Conservation (phyloP, 2,888 invertebrate species). For the Tinea pellionella region DNA sequence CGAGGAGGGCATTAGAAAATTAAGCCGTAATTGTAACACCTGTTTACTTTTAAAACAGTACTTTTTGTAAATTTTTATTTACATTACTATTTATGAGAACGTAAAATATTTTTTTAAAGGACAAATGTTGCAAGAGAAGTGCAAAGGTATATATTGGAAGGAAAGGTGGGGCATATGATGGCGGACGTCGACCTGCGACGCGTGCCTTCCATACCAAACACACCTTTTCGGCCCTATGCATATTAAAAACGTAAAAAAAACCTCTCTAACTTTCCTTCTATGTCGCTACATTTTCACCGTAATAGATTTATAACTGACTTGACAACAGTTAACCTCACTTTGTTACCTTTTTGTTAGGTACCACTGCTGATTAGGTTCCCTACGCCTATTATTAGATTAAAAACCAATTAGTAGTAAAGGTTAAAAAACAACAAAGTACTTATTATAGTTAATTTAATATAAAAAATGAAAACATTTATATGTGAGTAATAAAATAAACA, state of each 20-base stretch:
- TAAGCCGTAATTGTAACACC: no score
- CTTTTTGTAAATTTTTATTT: no score
- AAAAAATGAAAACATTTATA: no score
- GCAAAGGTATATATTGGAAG: not conserved
- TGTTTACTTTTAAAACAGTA: no score
- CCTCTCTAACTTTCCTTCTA: slow-evolving; percentile 50
- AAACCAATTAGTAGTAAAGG: no score
- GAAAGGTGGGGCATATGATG: not conserved
- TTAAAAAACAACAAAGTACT: no score
- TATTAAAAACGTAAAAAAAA: slow-evolving; percentile 34
- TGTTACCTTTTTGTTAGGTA: no score
- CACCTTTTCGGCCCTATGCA: slow-evolving; percentile 40
- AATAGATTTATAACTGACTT: not conserved
- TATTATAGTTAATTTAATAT: no score
- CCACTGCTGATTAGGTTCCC: no score
- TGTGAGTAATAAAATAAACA: no score
- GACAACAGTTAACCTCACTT: not conserved
- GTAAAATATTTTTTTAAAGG: not conserved
- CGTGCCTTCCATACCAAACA: slow-evolving; percentile 42
- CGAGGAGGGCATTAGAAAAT: not conserved
- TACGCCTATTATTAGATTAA: no score
- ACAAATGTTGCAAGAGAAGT: not conserved
- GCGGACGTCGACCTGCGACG: slow-evolving; percentile 44
- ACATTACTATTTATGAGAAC: no score
- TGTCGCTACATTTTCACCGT: slow-evolving; percentile 18